Evolutionary conservation across 2,888 invertebrate genomes (phyloP).

Genomic region (Mactromeris polynyma): DNA sequence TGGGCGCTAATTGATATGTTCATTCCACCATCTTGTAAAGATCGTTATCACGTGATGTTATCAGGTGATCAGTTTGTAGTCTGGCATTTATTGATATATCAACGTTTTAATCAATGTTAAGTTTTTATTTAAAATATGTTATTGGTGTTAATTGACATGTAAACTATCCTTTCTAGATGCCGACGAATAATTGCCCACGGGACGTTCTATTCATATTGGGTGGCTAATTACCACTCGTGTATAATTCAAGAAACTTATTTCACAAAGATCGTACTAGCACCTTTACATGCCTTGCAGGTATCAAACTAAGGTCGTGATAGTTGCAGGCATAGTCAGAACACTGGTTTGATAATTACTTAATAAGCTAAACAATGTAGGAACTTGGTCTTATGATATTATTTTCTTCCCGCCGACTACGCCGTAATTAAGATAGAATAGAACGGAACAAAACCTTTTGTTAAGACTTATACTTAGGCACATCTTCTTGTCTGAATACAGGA

Average conservation of each 20-base stretch:
- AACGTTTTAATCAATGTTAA: slow-evolving; percentile 42
- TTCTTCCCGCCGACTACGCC: too few species aligned
- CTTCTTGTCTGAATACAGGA: too few species aligned
- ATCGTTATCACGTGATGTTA: slow-evolving; percentile 40
- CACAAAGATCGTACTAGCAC: slow-evolving; percentile 4
- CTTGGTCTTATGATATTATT: not conserved
- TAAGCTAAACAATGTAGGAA: not conserved
- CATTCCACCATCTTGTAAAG: slow-evolving; percentile 43
- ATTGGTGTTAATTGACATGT: slow-evolving; percentile 45
- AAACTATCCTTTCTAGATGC: slow-evolving; percentile 26
- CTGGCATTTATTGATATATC: slow-evolving; percentile 28
- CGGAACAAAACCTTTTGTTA: too few species aligned
- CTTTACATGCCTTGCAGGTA: not conserved
- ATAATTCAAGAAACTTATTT: slow-evolving; percentile 6
- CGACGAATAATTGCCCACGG: slow-evolving; percentile 17
- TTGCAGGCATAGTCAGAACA: not conserved
- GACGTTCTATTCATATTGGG: not conserved
- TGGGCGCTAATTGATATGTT: slow-evolving; percentile 33
- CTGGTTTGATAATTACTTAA: not conserved
- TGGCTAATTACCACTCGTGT: not conserved
- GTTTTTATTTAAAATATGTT: slow-evolving; percentile 39
- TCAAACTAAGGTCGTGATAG: not conserved
- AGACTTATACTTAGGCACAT: too few species aligned
- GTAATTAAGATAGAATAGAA: too few species aligned
- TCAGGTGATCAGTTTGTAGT: slow-evolving; percentile 36